These are phyloP conservation scores for Shargacucullia verbasci DNA, from an alignment of 2,888 invertebrate species.

Conservation along the genomic window DNA sequence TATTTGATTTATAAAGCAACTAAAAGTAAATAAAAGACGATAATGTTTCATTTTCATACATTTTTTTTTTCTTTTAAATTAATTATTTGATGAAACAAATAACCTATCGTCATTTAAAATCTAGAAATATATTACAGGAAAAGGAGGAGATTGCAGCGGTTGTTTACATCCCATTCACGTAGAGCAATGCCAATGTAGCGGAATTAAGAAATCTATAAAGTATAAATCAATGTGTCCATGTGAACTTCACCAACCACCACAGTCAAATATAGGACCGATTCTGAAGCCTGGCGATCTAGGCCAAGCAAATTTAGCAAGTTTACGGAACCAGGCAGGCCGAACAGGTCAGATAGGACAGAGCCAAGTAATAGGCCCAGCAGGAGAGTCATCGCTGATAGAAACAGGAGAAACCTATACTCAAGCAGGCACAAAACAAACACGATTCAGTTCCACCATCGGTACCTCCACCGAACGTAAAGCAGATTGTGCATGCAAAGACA, in stretches of 20 bases:
- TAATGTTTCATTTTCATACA: no score
- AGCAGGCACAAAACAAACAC: constrained; percentile 15
- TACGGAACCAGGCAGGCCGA: background rate
- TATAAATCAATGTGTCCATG: background rate
- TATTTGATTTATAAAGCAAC: no score
- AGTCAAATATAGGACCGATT: background rate
- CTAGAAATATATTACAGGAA: constrained; percentile 1
- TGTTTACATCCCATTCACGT: background rate
- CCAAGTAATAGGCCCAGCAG: background rate
- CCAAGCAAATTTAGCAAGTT: background rate
- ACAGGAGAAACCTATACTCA: constrained; percentile 12
- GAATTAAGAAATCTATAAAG: background rate
- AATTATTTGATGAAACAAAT: no score
- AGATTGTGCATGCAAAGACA: constrained; percentile 12
- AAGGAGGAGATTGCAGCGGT: background rate
- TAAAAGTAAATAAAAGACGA: no score
- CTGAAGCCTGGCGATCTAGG: background rate
- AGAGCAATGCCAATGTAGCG: background rate
- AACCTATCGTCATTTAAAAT: no score
- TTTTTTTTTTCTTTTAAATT: no score
- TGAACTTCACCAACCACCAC: background rate
- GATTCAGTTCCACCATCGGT: constrained; percentile 17
- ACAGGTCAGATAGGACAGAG: background rate
- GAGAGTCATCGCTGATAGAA: constrained; percentile 2
- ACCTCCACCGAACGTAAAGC: constrained; percentile 21